Conservation (phyloP, 1,140 invertebrate genomes). For the Drosophila burlai region DNA sequence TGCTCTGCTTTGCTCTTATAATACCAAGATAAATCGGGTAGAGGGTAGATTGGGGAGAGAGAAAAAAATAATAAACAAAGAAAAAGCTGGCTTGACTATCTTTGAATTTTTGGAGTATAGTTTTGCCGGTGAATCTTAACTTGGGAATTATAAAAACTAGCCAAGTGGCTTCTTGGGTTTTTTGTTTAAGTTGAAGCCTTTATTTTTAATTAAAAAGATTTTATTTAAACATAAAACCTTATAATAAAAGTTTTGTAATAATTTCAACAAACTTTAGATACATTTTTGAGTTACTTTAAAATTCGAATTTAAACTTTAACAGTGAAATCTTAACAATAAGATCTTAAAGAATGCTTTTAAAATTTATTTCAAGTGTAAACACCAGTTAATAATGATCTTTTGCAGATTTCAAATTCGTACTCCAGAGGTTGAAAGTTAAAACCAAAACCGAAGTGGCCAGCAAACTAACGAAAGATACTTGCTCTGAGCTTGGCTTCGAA, state of each 20-base stretch:
- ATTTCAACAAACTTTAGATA: background rate
- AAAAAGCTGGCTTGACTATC: background rate
- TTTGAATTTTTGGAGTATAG: too few species aligned
- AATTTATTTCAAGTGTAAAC: constrained; percentile 1
- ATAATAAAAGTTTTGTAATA: background rate
- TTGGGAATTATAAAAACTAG: background rate
- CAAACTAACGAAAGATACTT: constrained; percentile 13
- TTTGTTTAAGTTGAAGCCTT: background rate
- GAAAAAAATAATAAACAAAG: background rate
- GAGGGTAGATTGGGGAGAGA: too few species aligned
- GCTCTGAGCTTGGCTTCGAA: constrained; percentile 3
- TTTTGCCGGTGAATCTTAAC: background rate
- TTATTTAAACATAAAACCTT: background rate
- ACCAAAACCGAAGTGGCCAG: constrained; percentile 2
- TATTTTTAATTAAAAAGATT: background rate
- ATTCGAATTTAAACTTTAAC: background rate
- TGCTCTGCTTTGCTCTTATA: background rate
- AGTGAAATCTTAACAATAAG: background rate
- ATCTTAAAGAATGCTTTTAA: background rate
- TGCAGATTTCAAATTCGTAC: background rate
- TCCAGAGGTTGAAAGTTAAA: constrained; percentile 2
- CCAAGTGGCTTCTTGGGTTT: too few species aligned
- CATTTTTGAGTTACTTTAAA: background rate
- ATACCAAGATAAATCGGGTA: background rate
- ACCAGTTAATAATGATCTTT: background rate